These are phyloP conservation scores for Cephalotes varians DNA, from an alignment of 2,888 invertebrate genomes.

Conservation along the genomic window DNA sequence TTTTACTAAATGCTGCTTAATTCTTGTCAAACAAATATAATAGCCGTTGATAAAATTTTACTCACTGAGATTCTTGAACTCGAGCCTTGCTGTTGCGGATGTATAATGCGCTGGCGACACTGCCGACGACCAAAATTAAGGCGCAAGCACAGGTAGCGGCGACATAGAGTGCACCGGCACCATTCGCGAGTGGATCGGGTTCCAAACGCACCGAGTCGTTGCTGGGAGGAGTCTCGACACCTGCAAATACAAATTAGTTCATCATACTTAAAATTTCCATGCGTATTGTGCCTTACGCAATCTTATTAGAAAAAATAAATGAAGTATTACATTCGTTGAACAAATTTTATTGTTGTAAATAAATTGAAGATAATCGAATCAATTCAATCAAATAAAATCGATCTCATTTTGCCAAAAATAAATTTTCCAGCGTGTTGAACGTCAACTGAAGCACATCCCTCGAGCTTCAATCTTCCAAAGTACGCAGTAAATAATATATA, in stretches of 20 bases:
- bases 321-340: background rate
- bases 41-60: slow-evolving; percentile 62
- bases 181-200: slow-evolving; percentile 89
- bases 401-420: background rate
- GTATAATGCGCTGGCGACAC: slow-evolving; percentile 90
- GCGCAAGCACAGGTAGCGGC: slow-evolving; percentile 94
- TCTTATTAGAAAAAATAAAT: background rate
- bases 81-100: slow-evolving; percentile 89
- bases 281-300: background rate
- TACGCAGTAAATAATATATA: background rate
- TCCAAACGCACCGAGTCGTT: slow-evolving; percentile 92
- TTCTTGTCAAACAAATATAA: background rate
- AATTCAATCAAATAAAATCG: background rate
- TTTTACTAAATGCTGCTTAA: background rate
- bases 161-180: slow-evolving; percentile 91
- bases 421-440: background rate
- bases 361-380: background rate
- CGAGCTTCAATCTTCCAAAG: background rate
- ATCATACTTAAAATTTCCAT: background rate
- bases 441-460: background rate
- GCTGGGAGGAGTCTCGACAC: slow-evolving; percentile 87
- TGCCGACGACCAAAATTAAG: slow-evolving; percentile 89
- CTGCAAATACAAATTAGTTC: slow-evolving; percentile 74
- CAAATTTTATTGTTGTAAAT: background rate
- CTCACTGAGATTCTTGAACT: slow-evolving; percentile 90